Evolutionary conservation across 2,113 vertebrate genomes (phyloP).

Genomic region (Melanerpes aurifrons): DNA sequence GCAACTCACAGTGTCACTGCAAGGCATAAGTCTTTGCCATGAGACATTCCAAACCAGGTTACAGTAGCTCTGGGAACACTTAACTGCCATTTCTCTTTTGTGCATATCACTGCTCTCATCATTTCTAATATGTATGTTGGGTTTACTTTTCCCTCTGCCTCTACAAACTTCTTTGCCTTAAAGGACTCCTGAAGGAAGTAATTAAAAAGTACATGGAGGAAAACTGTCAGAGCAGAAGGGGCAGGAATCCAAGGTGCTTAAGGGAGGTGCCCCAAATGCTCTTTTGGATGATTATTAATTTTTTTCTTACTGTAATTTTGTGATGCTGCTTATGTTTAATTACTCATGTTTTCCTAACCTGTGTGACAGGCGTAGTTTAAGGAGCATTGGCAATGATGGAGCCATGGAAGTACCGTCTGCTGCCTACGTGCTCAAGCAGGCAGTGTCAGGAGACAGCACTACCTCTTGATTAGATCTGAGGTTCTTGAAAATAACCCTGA

Average conservation of each 20-base stretch:
- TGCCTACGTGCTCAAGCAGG: conserved; percentile 60
- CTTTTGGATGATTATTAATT: conserved; percentile 56
- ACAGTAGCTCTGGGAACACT: neutral
- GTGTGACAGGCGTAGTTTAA: conserved; percentile 56
- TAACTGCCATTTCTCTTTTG: conserved; percentile 5
- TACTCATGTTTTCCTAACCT: conserved; percentile 63
- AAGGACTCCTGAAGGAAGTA: conserved; percentile 42
- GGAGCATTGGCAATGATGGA: conserved; percentile 44
- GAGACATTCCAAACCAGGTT: neutral
- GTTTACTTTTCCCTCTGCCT: neutral
- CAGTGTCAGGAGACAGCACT: conserved; percentile 2
- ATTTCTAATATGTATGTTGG: neutral
- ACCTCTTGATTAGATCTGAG: conserved; percentile 45
- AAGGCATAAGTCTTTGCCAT: neutral
- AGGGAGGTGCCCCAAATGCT: conserved; percentile 32
- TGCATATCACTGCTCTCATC: conserved; percentile 51
- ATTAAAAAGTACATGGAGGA: conserved; percentile 16
- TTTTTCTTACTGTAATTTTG: conserved; percentile 51
- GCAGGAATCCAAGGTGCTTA: conserved; percentile 35
- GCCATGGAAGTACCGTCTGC: conserved; percentile 11
- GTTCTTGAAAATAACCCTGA: conserved; percentile 29
- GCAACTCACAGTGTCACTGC: neutral
- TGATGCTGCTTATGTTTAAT: conserved; percentile 46
- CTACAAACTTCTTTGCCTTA: conserved; percentile 8
- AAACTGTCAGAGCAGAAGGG: conserved; percentile 36